Conservation (phyloP, 2,888 invertebrate genomes). For the Blera fallax region DNA sequence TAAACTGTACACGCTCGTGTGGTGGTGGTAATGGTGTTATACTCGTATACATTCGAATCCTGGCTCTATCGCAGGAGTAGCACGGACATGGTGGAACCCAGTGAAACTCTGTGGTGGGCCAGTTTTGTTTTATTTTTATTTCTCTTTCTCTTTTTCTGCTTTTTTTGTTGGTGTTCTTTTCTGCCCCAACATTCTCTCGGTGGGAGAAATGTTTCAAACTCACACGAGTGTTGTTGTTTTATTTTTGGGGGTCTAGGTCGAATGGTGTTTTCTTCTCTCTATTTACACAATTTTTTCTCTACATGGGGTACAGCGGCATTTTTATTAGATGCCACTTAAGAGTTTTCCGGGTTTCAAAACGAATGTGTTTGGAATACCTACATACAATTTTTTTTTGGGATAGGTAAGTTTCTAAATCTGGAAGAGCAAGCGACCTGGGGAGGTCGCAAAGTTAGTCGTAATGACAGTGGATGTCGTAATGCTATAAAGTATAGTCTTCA, state of each 20-base stretch:
- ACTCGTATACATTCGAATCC: background rate
- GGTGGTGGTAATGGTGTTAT: background rate
- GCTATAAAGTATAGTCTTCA: background rate
- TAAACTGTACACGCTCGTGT: too few relatives aligned
- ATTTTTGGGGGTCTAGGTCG: conserved; percentile 23
- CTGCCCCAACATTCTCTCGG: background rate
- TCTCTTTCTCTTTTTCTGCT: background rate
- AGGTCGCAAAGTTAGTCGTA: background rate
- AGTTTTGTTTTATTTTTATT: conserved; percentile 8
- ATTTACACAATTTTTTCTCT: background rate
- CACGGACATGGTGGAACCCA: background rate
- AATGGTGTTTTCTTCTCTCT: background rate
- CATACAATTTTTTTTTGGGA: conserved; percentile 43
- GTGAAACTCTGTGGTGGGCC: conserved; percentile 34
- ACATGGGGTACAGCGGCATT: conserved; percentile 8
- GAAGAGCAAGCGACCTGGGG: background rate
- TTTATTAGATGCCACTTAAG: conserved; percentile 17
- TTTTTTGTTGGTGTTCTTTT: background rate
- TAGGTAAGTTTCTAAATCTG: conserved; percentile 57
- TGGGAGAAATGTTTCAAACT: conserved; percentile 16
- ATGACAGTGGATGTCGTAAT: background rate
- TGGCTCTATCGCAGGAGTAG: background rate
- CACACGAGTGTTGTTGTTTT: background rate
- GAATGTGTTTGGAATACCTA: conserved; percentile 9
- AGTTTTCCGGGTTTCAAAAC: conserved; percentile 13